Evolutionary conservation across 2,797 vertebrate species (phyloP).

Genomic region (Toxotes lorentzi): DNA sequence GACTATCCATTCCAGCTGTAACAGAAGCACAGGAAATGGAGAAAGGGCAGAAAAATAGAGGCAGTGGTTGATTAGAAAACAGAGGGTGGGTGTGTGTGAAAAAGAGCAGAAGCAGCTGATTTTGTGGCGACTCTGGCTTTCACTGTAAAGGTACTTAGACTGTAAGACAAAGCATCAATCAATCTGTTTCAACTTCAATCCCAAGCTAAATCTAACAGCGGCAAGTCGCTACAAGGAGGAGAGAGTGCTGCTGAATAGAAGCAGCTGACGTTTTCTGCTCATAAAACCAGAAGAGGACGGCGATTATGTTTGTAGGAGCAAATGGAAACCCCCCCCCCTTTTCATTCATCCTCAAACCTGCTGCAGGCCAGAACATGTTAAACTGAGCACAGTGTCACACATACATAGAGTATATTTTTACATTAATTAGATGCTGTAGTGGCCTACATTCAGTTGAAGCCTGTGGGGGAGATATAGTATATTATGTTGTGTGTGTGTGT

Average conservation of each 20-base stretch:
- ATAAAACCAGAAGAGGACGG: conserved; percentile 17
- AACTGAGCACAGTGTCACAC: not conserved
- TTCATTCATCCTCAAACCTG: conserved; percentile 18
- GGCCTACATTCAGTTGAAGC: conserved; percentile 20
- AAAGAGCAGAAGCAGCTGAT: conserved; percentile 18
- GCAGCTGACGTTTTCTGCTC: conserved; percentile 13
- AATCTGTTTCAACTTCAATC: conserved; percentile 29
- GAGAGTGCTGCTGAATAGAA: not conserved
- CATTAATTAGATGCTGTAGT: conserved; percentile 10
- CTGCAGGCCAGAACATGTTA: conserved; percentile 22
- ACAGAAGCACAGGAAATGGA: not conserved
- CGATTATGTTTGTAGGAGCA: not conserved
- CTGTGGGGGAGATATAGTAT: not conserved
- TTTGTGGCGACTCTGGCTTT: conserved; percentile 26
- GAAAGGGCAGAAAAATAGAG: not conserved
- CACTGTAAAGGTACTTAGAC: conserved; percentile 11
- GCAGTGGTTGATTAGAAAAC: not conserved
- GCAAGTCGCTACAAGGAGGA: not conserved
- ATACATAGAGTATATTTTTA: not conserved
- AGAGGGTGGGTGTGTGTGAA: not conserved
- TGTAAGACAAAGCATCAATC: conserved; percentile 21
- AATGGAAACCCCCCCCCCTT: not conserved
- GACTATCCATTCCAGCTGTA: not conserved
- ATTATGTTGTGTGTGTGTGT: conserved; percentile 3
- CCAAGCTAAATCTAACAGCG: conserved; percentile 28